Evolutionary conservation across 2,888 invertebrate species (phyloP), one percentile per base, ranked within the genome.

Genomic region (Spatulosminthurus flaviceps): DNA sequence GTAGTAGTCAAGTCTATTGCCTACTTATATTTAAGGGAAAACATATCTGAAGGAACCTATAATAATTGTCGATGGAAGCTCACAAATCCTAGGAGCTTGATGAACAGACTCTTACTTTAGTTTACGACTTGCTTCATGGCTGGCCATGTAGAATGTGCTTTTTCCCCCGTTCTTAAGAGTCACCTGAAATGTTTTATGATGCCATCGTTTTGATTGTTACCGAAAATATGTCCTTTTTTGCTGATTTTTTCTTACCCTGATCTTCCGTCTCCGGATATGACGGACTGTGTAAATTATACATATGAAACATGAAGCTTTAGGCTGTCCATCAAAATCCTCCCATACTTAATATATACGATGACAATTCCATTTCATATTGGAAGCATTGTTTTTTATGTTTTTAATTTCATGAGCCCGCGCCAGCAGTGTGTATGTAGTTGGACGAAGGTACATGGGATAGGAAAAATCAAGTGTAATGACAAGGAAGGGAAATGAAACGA

Each of bases 201-300:
- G 22, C 66, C 66, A 75, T 75, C 34, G 64, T 75, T 75, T 75
- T 75, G 66, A 75, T 75, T 75, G 75, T 75, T 75, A 21, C 64
- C 22, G 64, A 22, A 64, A 64, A 64, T 24, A 64, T 64, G 16
- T 22, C 24, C 9, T 22, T 16, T 64, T 24, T 26, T 21, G 21
- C 21, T 21, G 24, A 64, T 22, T 64, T 64, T 64, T 22, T 22
- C 64, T 64, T 64, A 2, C 9, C 64, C 13, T 64, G 24, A 22
- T 26, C 64, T 64, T 64, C 64, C 24, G 22, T 24, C 64, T 26
- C 34, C 34, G 34, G 9, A 34, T n/a, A n/a, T 41, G 51, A 51
- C n/a, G 51, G 16, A 51, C 51, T 51, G 41, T 41, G 41, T 13
- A 9, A 41, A 34, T 9, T 64, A 64, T 64, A 22, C 64, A 64